Evolutionary conservation across 2,113 vertebrate species (phyloP).

Genomic region (Phycodurus eques): DNA sequence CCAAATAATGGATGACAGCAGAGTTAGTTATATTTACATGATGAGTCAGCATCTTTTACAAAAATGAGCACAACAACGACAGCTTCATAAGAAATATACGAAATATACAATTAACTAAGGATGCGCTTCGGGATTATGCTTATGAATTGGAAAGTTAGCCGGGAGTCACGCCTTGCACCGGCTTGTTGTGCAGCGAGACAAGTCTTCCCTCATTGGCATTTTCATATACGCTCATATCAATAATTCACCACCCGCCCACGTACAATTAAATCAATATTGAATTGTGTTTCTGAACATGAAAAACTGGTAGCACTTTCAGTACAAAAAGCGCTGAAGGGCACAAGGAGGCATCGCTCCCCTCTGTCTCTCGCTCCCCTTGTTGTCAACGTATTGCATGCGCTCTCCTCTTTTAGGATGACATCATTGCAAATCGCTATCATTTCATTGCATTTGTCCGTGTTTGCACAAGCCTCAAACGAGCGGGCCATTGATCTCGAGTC

Average conservation of each 20-base stretch:
- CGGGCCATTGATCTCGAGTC: background rate
- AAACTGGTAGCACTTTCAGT: slow-evolving; percentile 5
- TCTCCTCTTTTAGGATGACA: background rate
- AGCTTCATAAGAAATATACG: too few relatives aligned
- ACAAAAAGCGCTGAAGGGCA: slow-evolving; percentile 5
- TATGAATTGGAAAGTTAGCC: slow-evolving; percentile 47
- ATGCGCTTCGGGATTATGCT: slow-evolving; percentile 68
- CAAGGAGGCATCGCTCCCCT: background rate
- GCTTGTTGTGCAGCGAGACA: slow-evolving; percentile 4
- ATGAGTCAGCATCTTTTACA: background rate
- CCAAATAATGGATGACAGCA: background rate
- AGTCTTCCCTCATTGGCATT: slow-evolving; percentile 6
- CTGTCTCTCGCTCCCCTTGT: background rate
- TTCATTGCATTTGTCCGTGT: background rate
- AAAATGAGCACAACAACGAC: background rate
- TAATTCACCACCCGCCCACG: slow-evolving; percentile 7
- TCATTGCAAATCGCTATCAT: background rate
- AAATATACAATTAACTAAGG: slow-evolving; percentile 10
- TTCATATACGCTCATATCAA: slow-evolving; percentile 2
- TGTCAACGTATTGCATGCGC: background rate
- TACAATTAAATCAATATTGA: slow-evolving; percentile 9
- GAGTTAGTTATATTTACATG: background rate
- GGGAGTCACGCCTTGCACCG: background rate
- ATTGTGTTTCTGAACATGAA: slow-evolving; percentile 9
- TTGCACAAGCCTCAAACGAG: background rate